Evolutionary conservation across 2,888 invertebrate genomes (phyloP).

Genomic region (Lepidochrysops patricia): DNA sequence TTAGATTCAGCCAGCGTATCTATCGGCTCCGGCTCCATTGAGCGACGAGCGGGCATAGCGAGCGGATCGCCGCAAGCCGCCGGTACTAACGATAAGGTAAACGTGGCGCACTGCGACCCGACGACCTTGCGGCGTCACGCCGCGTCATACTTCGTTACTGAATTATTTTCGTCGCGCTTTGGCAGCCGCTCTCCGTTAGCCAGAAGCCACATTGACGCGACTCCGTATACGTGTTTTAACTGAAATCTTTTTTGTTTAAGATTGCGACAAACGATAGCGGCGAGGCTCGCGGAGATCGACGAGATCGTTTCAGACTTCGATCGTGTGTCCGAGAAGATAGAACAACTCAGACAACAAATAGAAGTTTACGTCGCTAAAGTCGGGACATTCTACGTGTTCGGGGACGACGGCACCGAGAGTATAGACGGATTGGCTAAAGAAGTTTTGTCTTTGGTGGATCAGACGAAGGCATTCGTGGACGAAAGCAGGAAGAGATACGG

Average conservation of each 20-base stretch:
- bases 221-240: conserved; percentile 32
- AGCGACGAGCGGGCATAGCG: conserved; percentile 69
- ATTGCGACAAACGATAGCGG: conserved; percentile 85
- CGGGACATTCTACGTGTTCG: conserved; percentile 84
- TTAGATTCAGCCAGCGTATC: conserved; percentile 61
- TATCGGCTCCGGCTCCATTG: conserved; percentile 58
- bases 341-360: conserved; percentile 79
- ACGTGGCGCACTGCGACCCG: conserved; percentile 28
- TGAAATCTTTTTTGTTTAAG: conserved; percentile 68
- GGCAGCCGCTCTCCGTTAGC: conserved; percentile 52
- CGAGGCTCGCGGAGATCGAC: conserved; percentile 82
- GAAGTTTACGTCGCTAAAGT: conserved; percentile 79
- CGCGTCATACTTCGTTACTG: conserved; percentile 58
- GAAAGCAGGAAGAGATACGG: conserved; percentile 77
- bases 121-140: conserved; percentile 65
- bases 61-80: conserved; percentile 65
- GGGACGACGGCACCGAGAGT: conserved; percentile 78
- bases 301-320: conserved; percentile 86
- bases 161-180: conserved; percentile 69
- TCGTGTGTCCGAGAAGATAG: conserved; percentile 80
- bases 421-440: conserved; percentile 74
- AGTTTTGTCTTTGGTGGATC: conserved; percentile 72
- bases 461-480: conserved; percentile 74
- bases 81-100: conserved; percentile 65
- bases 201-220: conserved; percentile 38